Base-by-base conservation (phyloP, 2,888 invertebrate species). In the Drosophila macrospina region DNA sequence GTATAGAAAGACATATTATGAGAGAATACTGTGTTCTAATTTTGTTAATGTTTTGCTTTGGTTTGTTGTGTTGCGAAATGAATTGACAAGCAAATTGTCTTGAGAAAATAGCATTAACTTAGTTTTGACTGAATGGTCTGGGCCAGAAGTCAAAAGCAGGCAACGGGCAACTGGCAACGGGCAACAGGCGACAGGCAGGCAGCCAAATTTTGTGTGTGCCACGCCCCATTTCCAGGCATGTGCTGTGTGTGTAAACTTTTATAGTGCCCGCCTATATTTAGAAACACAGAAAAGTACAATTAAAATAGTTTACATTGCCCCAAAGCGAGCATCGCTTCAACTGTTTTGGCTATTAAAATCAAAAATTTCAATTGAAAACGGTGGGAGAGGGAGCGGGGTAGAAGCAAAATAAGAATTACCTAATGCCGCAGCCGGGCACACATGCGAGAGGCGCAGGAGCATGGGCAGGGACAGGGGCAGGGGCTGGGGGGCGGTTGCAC, bases 241-340 rank as follows among this genome's bases (percentile, higher is more conserved):
- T 57, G 52, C 30, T 28, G 34, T 32, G 26, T 62, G 42, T 32
- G 47, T 34, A 44, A 32, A 51, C 20, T 60, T 55, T 77, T 57
- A 52, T 69, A 54, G 55, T 51, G 66, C 26, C 13, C 24, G 37
- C n/a, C 41, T 20, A 50, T 74, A 68, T 76, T 54, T 65, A 71
- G 64, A 60, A 41, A 32, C 20, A 48, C 51, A 59, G 61, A 72
- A 68, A 80, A 80, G 76, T 80, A 85, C 88, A 85, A 85, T 85
- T 88, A 78, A 88, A 85, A 86, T 77, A 74, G 77, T 86, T 87
- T 86, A 84, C 88, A 83, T 78, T 77, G 60, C 65, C 42, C 16
- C 54, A 64, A 39, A 54, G 20, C 20, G 56, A 50, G 15, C 52
- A 74, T 42, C 15, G 72, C 73, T 20, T 20, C 20, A 20, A 20